Percentiles rank a stretch among this genome's conserved stretches.
Conservation (phyloP, 2,888 invertebrate genomes). For the Sisyra nigra region DNA sequence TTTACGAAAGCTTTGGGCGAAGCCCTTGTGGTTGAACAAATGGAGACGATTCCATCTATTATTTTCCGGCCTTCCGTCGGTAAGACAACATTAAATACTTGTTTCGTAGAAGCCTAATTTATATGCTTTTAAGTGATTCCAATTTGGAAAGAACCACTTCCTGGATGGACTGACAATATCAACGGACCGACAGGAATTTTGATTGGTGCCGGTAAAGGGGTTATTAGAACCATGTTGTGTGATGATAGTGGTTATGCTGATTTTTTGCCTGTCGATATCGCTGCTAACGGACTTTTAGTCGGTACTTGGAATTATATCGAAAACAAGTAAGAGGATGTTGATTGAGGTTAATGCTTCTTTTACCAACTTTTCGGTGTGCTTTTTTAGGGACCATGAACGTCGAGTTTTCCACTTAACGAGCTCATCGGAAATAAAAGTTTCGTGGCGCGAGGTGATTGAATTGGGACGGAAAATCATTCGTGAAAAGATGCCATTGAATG, state of each 20-base stretch:
- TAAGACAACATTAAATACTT: slow-evolving; percentile 21
- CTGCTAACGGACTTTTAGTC: slow-evolving; percentile 59
- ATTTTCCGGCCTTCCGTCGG: slow-evolving; percentile 78
- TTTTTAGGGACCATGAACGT: slow-evolving; percentile 28
- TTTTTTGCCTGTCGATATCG: slow-evolving; percentile 64
- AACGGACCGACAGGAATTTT: slow-evolving; percentile 82
- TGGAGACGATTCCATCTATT: slow-evolving; percentile 56
- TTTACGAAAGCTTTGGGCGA: slow-evolving; percentile 89
- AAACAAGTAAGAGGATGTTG: slow-evolving; percentile 26
- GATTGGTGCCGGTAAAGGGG: slow-evolving; percentile 74
- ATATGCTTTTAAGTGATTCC: slow-evolving; percentile 50
- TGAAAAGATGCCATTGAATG: slow-evolving; percentile 69
- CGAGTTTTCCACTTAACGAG: slow-evolving; percentile 61
- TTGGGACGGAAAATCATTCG: slow-evolving; percentile 62
- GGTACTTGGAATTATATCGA: slow-evolving; percentile 47
- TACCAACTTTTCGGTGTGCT: slow-evolving; percentile 3
- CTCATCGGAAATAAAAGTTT: slow-evolving; percentile 62
- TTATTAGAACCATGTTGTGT: slow-evolving; percentile 78
- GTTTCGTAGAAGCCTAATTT: neutral
- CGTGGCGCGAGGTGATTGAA: slow-evolving; percentile 80
- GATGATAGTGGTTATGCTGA: slow-evolving; percentile 63
- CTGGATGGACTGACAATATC: slow-evolving; percentile 87
- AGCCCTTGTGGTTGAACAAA: slow-evolving; percentile 62
- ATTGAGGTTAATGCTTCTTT: neutral
- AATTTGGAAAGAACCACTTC: slow-evolving; percentile 66